A percentile compares a stretch with the other conserved stretches of the same genome.
Conservation (phyloP, 2,113 vertebrate species). For the Alethe castanea region DNA sequence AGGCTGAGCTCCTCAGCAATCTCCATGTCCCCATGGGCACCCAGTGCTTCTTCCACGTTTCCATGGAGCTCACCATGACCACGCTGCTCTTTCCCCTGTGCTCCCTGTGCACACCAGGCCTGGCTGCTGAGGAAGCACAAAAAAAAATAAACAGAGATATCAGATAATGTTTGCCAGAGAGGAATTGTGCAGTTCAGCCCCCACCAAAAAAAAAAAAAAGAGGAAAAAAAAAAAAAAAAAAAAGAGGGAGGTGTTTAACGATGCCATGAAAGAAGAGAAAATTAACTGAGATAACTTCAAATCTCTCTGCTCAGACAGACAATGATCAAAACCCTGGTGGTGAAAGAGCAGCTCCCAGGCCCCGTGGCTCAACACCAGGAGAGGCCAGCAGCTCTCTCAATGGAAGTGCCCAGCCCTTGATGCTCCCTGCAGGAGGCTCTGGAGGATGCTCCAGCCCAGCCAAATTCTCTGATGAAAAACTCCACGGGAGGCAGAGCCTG, state of each 20-base stretch:
- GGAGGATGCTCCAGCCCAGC: constrained; percentile 34
- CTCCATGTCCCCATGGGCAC: neutral
- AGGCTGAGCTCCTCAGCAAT: neutral
- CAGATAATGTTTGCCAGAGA: neutral
- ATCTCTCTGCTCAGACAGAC: neutral
- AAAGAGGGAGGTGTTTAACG: neutral
- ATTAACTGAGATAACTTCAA: neutral
- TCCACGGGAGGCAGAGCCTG: neutral
- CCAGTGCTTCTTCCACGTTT: rapidly evolving
- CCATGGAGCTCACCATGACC: neutral
- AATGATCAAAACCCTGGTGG: constrained; percentile 21
- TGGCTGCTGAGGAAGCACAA: neutral
- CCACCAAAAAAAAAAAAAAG: no score
- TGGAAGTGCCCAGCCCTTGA: constrained; percentile 18
- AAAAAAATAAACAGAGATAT: neutral
- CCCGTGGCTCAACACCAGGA: neutral
- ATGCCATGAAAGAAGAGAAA: neutral
- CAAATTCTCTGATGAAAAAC: constrained; percentile 51
- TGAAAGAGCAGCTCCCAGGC: neutral
- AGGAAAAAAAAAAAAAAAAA: neutral
- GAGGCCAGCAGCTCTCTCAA: neutral
- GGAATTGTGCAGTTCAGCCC: neutral
- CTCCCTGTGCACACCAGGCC: neutral
- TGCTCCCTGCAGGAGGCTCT: constrained; percentile 45
- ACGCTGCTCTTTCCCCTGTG: neutral